These are phyloP conservation scores for Poecilia velifera DNA, from an alignment of 2,797 vertebrate species.

Conservation along the genomic window DNA sequence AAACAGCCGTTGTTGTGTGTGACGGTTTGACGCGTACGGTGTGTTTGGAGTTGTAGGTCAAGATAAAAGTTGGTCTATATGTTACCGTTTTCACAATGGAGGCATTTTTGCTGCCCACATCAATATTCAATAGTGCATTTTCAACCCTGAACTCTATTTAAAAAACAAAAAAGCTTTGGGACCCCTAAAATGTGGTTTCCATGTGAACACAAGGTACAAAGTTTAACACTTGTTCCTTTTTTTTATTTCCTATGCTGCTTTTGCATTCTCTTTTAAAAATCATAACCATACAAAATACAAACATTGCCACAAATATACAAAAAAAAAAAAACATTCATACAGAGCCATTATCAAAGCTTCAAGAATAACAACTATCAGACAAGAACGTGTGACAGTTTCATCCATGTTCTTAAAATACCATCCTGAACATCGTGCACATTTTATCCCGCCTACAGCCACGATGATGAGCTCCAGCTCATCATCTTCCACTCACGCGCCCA, in stretches of 20 bases:
- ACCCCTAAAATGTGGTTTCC: too few species aligned
- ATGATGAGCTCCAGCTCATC: constrained; percentile 1
- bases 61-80: neutral
- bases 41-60: neutral
- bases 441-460: constrained; percentile 8
- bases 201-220: too few species aligned
- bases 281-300: neutral
- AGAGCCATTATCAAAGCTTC: neutral
- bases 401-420: constrained; percentile 9
- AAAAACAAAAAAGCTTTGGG: too few species aligned
- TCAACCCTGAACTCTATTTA: too few species aligned
- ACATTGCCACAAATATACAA: neutral
- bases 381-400: neutral
- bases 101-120: too few species aligned
- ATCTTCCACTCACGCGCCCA: neutral
- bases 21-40: neutral
- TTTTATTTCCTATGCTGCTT: neutral
- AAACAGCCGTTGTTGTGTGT: neutral
- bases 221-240: too few species aligned
- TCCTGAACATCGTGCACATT: neutral
- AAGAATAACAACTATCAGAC: neutral
- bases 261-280: neutral
- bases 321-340: neutral
- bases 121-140: too few species aligned
- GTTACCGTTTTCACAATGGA: neutral